Percentiles rank a stretch among this genome's conserved stretches.
Evolutionary conservation across 2,888 invertebrate species (phyloP).

Genomic region (Ischnus inquisitorius): DNA sequence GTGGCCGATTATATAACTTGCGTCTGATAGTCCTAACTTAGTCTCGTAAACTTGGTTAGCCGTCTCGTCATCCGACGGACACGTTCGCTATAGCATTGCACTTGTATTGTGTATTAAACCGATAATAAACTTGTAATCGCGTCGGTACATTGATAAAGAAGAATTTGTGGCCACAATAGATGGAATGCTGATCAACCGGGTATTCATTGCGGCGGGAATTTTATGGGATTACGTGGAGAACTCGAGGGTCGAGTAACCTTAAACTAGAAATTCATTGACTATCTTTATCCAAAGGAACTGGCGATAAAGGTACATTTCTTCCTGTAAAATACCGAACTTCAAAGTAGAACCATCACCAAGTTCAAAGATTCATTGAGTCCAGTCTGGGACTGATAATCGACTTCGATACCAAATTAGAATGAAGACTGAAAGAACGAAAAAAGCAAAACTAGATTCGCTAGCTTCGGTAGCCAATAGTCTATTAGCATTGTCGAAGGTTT

Average conservation of each 20-base stretch:
- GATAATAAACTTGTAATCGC: slow-evolving; percentile 51
- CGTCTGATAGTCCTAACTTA: slow-evolving; percentile 44
- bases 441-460: slow-evolving; percentile 32
- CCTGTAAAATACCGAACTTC: not conserved
- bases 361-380: not conserved
- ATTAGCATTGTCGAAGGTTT: slow-evolving; percentile 50
- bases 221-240: not conserved
- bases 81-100: slow-evolving; percentile 18
- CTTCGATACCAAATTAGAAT: slow-evolving; percentile 23
- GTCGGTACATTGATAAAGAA: slow-evolving; percentile 8
- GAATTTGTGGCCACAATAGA: not conserved
- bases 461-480: slow-evolving; percentile 48
- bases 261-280: not conserved
- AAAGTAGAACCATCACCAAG: not conserved
- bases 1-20: slow-evolving; percentile 61
- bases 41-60: slow-evolving; percentile 54
- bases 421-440: not conserved
- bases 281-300: not conserved
- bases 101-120: slow-evolving; percentile 44
- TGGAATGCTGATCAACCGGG: not conserved
- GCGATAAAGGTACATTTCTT: not conserved
- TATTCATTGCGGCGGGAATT: not conserved
- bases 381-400: not conserved
- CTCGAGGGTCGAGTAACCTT: not conserved
- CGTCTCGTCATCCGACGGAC: slow-evolving; percentile 26